Evolutionary conservation across 1,140 invertebrate genomes (phyloP).

Genomic region (Drosophila serrata): DNA sequence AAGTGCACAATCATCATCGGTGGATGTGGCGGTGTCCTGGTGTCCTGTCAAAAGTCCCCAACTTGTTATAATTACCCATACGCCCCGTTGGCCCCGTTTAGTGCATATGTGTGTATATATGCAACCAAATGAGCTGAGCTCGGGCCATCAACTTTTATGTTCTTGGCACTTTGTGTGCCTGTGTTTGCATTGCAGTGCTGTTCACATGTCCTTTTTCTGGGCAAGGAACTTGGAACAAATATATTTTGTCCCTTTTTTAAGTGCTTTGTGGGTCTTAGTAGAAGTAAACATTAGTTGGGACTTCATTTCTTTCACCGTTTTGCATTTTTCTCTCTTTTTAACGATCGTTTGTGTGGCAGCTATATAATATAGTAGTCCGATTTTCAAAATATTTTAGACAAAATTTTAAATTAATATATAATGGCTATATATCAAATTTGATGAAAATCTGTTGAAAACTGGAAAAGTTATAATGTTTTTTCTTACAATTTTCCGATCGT

Average conservation of each 20-base stretch:
- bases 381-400: too few relatives aligned
- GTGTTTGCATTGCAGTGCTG: constrained; percentile 12
- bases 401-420: too few relatives aligned
- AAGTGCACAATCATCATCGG: constrained; percentile 45
- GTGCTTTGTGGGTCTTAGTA: too few relatives aligned
- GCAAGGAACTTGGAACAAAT: neutral
- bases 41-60: constrained; percentile 42
- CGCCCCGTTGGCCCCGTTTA: constrained; percentile 58
- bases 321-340: too few relatives aligned
- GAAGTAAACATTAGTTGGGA: too few relatives aligned
- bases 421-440: too few relatives aligned
- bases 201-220: constrained; percentile 5
- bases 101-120: constrained; percentile 11
- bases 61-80: constrained; percentile 81
- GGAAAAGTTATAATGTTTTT: too few relatives aligned
- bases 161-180: constrained; percentile 19
- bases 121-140: constrained; percentile 58
- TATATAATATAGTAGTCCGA: too few relatives aligned
- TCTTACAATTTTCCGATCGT: too few relatives aligned
- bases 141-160: constrained; percentile 74
- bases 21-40: neutral
- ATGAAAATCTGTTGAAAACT: too few relatives aligned
- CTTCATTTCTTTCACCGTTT: too few relatives aligned
- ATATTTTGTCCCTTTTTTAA: neutral
- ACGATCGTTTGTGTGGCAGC: too few relatives aligned